Evolutionary conservation across 2,797 vertebrate genomes (phyloP).

Genomic region (Craterocephalus amniculus): DNA sequence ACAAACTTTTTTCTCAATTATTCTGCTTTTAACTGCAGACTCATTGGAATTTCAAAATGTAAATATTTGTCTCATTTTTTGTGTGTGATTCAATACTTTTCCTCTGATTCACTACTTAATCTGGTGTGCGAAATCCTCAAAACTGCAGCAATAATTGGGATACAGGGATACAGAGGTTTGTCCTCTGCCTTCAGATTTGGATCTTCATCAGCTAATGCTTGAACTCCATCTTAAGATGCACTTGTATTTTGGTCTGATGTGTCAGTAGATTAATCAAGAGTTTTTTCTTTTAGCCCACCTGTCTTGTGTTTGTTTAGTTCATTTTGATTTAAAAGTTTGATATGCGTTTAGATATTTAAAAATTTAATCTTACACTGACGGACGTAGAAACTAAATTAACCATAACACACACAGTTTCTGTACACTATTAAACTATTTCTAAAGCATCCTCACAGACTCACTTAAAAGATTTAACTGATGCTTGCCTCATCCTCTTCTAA

Average conservation of each 20-base stretch:
- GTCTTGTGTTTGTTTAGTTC: not conserved
- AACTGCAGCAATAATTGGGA: no score
- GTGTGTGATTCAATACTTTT: not conserved
- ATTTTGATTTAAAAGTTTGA: no score
- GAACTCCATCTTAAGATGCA: not conserved
- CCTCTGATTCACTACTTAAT: no score
- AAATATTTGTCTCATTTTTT: no score
- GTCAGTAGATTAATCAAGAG: constrained; percentile 24
- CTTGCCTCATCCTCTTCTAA: constrained; percentile 44
- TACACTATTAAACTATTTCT: constrained; percentile 3
- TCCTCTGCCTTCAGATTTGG: not conserved
- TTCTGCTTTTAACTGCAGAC: not conserved
- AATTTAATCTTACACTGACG: not conserved
- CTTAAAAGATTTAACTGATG: constrained; percentile 44
- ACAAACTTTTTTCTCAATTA: no score
- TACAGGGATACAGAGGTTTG: not conserved
- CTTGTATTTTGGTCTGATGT: no score
- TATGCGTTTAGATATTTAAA: not conserved
- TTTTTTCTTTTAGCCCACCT: constrained; percentile 14
- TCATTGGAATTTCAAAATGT: not conserved
- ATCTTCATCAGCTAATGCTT: not conserved
- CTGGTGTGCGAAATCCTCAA: no score
- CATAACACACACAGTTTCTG: not conserved
- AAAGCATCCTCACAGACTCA: constrained; percentile 23
- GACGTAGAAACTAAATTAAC: not conserved